Conservation (phyloP, 2,113 vertebrate species). For the Cercocebus atys region DNA sequence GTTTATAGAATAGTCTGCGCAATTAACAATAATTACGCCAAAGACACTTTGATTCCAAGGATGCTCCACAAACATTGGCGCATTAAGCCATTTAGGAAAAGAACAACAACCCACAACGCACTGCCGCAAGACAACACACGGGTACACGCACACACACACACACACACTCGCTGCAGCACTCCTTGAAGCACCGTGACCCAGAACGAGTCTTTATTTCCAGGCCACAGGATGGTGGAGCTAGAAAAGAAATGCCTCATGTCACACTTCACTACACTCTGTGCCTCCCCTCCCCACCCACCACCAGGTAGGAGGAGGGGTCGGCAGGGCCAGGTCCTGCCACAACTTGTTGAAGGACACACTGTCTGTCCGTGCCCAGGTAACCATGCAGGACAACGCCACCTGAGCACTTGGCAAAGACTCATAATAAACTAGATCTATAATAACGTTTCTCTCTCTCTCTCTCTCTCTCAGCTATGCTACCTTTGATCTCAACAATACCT, state of each 20-base stretch:
- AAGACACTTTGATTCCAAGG: slow-evolving; percentile 87
- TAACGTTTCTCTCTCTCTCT: not conserved
- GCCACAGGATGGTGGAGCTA: not conserved
- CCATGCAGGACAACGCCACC: not conserved
- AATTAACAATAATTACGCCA: slow-evolving; percentile 89
- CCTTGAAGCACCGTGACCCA: not conserved
- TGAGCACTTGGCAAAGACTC: not conserved
- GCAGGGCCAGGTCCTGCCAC: not conserved
- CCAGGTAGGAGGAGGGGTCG: not conserved
- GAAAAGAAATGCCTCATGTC: not conserved
- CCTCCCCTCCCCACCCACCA: not conserved
- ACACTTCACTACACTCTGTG: not conserved
- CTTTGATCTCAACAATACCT: slow-evolving; percentile 4
- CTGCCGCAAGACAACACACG: not conserved
- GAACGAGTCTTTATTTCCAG: not conserved
- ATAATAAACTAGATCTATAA: not conserved
- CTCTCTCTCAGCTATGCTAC: not conserved
- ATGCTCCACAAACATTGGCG: slow-evolving; percentile 83
- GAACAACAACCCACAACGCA: not conserved
- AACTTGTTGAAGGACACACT: not conserved
- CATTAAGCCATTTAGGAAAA: slow-evolving; percentile 78
- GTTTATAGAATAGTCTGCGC: slow-evolving; percentile 85
- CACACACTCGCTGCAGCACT: rapidly evolving
- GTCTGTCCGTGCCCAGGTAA: not conserved
- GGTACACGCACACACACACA: not conserved